Evolutionary conservation across 2,888 invertebrate genomes (phyloP).

Genomic region (Nasonia oneida): DNA sequence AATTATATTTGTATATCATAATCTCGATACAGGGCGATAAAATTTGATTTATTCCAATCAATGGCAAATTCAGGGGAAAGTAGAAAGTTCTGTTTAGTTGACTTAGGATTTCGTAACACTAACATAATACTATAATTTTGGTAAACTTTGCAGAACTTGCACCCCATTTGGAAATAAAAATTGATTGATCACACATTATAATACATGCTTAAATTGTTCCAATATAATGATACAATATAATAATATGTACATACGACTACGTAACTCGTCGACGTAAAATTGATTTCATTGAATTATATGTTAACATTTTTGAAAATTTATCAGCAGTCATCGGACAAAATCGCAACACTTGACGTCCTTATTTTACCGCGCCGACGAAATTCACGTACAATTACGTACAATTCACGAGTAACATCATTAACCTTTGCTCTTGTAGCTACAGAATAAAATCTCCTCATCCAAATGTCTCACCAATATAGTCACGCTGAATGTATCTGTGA

Average conservation of each 20-base stretch:
- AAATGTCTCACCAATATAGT: slow-evolving; percentile 23
- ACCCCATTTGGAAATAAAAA: background rate
- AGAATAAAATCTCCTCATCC: slow-evolving; percentile 22
- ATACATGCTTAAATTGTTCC: slow-evolving; percentile 2
- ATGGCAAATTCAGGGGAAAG: background rate
- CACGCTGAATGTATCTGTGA: background rate
- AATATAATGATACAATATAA: slow-evolving; percentile 35
- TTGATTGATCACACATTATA: slow-evolving; percentile 19
- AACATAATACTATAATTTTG: slow-evolving; percentile 41
- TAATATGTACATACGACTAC: slow-evolving; percentile 39
- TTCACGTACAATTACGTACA: slow-evolving; percentile 36
- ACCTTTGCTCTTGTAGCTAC: background rate
- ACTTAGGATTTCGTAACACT: slow-evolving; percentile 21
- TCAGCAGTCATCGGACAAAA: background rate
- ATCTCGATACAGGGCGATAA: background rate
- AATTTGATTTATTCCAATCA: background rate
- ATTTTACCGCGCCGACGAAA: background rate
- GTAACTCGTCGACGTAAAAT: background rate
- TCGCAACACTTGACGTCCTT: background rate
- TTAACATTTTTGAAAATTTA: background rate
- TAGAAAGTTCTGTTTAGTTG: background rate
- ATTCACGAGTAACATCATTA: slow-evolving; percentile 24
- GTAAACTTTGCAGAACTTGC: slow-evolving; percentile 26
- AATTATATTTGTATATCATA: slow-evolving; percentile 15
- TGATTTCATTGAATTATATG: slow-evolving; percentile 11